Evolutionary conservation across 64 coral and sea anemone genomes (phyloP).

Genomic region (Hydrozoanthus tunicans): DNA sequence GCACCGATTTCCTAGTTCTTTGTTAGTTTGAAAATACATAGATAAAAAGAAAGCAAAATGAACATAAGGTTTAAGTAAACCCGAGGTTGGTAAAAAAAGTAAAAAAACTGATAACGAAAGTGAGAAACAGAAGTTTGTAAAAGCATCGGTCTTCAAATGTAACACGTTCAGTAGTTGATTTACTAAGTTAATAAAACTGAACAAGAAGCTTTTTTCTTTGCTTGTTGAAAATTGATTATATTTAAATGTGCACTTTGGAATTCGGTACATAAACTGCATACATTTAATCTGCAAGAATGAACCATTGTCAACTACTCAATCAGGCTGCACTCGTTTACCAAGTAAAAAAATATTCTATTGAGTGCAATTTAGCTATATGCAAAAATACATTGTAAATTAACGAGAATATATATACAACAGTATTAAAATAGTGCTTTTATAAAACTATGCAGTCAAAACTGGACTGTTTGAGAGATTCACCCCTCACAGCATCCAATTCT

Average conservation of each 20-base stretch:
- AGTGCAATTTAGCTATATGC: conserved; percentile 14
- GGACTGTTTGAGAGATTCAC: conserved; percentile 43
- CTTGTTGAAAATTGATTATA: background rate
- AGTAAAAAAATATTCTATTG: conserved; percentile 18
- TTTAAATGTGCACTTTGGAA: background rate
- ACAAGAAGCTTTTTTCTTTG: background rate
- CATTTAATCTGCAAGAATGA: conserved; percentile 20
- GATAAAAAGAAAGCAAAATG: background rate
- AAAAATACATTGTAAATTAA: conserved; percentile 55
- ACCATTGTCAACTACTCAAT: background rate
- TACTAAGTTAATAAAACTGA: too few relatives aligned
- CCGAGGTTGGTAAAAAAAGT: background rate
- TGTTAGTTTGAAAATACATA: background rate
- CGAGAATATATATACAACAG: conserved; percentile 53
- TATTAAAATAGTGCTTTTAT: conserved; percentile 46
- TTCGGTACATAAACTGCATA: background rate
- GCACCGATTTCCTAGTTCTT: background rate
- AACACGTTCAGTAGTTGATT: too few relatives aligned
- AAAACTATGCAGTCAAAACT: conserved; percentile 13
- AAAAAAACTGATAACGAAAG: background rate
- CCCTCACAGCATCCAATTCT: conserved; percentile 6
- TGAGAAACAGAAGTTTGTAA: too few relatives aligned
- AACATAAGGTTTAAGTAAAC: background rate
- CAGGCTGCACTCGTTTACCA: background rate
- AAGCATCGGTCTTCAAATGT: background rate